A percentile compares a stretch with the other conserved stretches of the same genome.
Conservation (phyloP, 2,113 vertebrate genomes). For the Tringa solitaria region DNA sequence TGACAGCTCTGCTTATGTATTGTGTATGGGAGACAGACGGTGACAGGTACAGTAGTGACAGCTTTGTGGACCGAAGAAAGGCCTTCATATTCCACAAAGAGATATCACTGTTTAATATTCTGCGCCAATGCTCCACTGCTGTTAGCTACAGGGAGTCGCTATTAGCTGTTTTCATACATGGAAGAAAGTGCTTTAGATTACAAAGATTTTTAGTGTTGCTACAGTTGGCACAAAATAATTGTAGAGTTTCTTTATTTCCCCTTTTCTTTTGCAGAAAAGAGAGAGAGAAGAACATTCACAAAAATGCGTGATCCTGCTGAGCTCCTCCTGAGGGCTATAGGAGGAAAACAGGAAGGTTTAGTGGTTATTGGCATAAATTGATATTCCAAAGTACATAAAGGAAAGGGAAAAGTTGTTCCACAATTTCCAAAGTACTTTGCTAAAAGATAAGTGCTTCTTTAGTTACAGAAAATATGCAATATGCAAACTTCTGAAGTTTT, state of each 20-base stretch:
- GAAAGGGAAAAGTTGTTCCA: not conserved
- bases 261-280: not conserved
- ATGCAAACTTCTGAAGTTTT: not conserved
- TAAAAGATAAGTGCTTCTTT: not conserved
- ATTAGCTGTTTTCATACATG: not conserved
- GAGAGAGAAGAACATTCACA: not conserved
- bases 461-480: not conserved
- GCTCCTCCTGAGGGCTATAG: not conserved
- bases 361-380: not conserved
- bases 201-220: not conserved
- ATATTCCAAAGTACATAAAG: not conserved
- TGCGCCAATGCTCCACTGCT: not conserved
- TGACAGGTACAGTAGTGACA: not conserved
- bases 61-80: not conserved
- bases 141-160: not conserved
- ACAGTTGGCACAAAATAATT: slow-evolving; percentile 31
- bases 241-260: not conserved
- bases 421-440: not conserved
- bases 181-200: slow-evolving; percentile 28
- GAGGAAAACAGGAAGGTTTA: not conserved
- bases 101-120: slow-evolving; percentile 14
- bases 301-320: not conserved
- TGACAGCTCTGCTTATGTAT: not conserved
- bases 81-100: not conserved
- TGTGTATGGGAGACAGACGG: not conserved